Evolutionary conservation across 2,888 invertebrate species (phyloP).

Genomic region (Brachypalpus laphriformis): DNA sequence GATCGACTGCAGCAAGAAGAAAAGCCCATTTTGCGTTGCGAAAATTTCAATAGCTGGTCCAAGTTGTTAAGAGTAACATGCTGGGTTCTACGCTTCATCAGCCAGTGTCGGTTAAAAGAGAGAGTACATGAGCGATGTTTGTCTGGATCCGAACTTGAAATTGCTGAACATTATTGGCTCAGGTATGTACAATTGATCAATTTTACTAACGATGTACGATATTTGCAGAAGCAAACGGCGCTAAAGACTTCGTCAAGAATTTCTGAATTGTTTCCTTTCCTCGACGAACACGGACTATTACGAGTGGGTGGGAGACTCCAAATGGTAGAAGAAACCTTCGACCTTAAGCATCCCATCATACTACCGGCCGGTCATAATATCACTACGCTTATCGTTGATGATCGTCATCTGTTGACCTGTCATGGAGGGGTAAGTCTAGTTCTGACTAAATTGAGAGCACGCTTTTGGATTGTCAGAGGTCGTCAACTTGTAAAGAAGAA

Average conservation of each 20-base stretch:
- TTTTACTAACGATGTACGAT: too few relatives aligned
- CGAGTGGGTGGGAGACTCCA: neutral
- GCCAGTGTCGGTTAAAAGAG: neutral
- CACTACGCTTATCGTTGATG: neutral
- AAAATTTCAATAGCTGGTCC: too few relatives aligned
- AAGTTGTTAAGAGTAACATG: too few relatives aligned
- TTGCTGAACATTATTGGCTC: neutral
- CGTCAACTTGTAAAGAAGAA: conserved; percentile 21
- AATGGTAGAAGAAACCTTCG: neutral
- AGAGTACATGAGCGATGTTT: neutral
- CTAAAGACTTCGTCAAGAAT: too few relatives aligned
- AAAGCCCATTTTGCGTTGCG: too few relatives aligned
- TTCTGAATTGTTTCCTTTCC: neutral
- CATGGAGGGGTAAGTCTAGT: conserved; percentile 16
- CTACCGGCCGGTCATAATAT: neutral
- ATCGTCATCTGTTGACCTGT: neutral
- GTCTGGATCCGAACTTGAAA: neutral
- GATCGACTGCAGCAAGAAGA: too few relatives aligned
- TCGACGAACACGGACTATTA: neutral
- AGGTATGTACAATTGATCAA: too few relatives aligned
- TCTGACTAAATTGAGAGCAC: neutral
- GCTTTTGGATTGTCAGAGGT: conserved; percentile 32
- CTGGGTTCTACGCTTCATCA: too few relatives aligned
- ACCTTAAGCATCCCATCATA: neutral
- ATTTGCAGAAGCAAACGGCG: too few relatives aligned